Evolutionary conservation across 1,140 invertebrate genomes (phyloP), one percentile per base, ranked within the genome.

Genomic region (Dendrolimus kikuchii): DNA sequence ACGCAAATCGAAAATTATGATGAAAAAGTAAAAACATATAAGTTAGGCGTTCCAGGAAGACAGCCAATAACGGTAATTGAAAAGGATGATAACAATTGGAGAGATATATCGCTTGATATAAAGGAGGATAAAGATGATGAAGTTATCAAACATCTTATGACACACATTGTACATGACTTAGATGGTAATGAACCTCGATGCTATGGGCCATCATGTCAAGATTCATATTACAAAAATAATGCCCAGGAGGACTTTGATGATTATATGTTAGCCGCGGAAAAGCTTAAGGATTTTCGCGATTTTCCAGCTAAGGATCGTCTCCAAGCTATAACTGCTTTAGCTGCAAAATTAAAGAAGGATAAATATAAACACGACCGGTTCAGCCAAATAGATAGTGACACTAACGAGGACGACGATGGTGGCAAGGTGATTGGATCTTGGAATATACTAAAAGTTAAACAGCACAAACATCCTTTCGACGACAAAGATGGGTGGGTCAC

Each of bases 401-500:
- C 68, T 5, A 66, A 82, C 7, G 59, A 74, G 5, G 71, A 85
- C 23, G 72, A 81, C 39, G 73, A 79, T 40, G 71, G 74, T 54
- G 67, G 72, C 38, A 84, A 86, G 55, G 70, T 82, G 47, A 81
- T 75, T 23, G 87, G 88, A 40, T 74, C 76, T 9, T 90, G 88
- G 89, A 88, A 89, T 70, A 73, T 77, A 60, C 60, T 77, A 66
- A 84, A 87, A 73, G 69, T 83, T 57, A 91, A 89, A 57, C 79
- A 81, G 59, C 88, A 91, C 51, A 89, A 90, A 65, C 77, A 90
- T 73, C 89, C 90, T 2, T 90, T 89, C 56, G 91, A 93, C 53
- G 92, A 94, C 61, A 89, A 91, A 59, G 91, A 91, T 52, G 93
- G 92, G 0, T 95, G 93, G 93, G 92, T 94, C 0, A 92, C 92